These are phyloP conservation scores for Drosophila borealis DNA, from an alignment of 2,888 invertebrate species.

Conservation along the genomic window DNA sequence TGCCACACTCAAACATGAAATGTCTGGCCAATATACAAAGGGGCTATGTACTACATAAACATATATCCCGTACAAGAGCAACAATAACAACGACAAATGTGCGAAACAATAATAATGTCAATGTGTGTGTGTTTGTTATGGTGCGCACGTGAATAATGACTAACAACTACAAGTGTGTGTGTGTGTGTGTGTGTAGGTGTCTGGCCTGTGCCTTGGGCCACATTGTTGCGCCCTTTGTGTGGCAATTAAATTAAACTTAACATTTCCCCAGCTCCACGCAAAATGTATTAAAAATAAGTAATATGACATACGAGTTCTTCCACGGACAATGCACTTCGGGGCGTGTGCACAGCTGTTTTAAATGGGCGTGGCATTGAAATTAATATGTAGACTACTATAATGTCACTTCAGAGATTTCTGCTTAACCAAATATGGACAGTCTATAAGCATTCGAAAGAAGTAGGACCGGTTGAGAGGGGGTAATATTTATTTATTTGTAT, in stretches of 20 bases:
- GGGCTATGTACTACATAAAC: constrained; percentile 46
- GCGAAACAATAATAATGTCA: constrained; percentile 59
- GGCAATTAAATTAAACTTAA: constrained; percentile 81
- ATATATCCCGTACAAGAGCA: constrained; percentile 36
- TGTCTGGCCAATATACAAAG: constrained; percentile 35
- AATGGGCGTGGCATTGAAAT: constrained; percentile 43
- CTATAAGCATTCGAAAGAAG: constrained; percentile 10
- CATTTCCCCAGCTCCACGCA: constrained; percentile 49
- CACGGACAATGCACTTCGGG: constrained; percentile 6
- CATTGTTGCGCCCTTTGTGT: constrained; percentile 68
- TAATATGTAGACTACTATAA: constrained; percentile 63
- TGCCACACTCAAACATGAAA: constrained; percentile 30
- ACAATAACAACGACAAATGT: constrained; percentile 61
- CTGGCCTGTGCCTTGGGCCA: constrained; percentile 58
- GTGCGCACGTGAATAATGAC: constrained; percentile 45
- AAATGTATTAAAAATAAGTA: constrained; percentile 46
- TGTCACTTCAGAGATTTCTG: constrained; percentile 58
- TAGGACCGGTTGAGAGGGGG: too few relatives aligned
- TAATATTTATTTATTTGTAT: too few relatives aligned
- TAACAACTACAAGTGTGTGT: constrained; percentile 32
- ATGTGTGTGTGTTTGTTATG: background rate
- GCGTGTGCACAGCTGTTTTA: constrained; percentile 29
- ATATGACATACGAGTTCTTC: constrained; percentile 17
- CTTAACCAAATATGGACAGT: constrained; percentile 35
- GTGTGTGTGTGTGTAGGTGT: constrained; percentile 23